These are phyloP conservation scores for Ardeotis arabs DNA, from an alignment of 2,113 vertebrate genomes.

Conservation along the genomic window DNA sequence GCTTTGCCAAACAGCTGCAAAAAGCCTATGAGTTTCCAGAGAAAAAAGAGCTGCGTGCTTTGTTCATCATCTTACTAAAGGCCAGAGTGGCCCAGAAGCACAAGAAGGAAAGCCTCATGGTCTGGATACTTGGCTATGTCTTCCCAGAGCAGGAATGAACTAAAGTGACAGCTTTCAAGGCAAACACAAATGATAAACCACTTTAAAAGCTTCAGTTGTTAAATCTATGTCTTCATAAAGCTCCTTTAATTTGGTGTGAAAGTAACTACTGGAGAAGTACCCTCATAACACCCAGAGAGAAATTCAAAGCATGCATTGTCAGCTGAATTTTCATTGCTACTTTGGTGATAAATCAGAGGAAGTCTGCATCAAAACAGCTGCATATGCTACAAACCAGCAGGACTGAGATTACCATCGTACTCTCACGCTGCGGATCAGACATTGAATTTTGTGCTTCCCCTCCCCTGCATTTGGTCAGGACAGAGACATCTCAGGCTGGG, in stretches of 20 bases:
- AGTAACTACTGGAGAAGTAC: neutral
- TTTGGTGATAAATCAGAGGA: slow-evolving; percentile 23
- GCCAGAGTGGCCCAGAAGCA: neutral
- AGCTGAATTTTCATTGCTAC: slow-evolving; percentile 5
- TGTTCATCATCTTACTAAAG: neutral
- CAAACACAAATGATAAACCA: neutral
- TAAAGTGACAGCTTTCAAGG: neutral
- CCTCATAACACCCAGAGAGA: neutral
- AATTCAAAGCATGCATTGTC: slow-evolving; percentile 5
- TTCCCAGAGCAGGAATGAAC: neutral
- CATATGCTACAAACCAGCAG: neutral
- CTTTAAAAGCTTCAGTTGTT: neutral
- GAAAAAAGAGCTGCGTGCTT: rapidly evolving
- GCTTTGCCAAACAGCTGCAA: neutral
- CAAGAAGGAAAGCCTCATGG: neutral
- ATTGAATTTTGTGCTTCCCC: neutral
- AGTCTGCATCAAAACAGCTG: neutral
- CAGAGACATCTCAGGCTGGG: neutral
- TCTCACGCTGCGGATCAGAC: neutral
- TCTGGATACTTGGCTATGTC: neutral
- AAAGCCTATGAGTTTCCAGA: neutral
- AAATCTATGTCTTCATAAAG: neutral
- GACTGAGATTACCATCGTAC: neutral
- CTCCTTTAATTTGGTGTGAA: neutral
- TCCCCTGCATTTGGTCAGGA: neutral